A percentile compares a stretch with the other conserved stretches of the same genome.
Evolutionary conservation across 2,888 invertebrate genomes (phyloP).

Genomic region (Orthosia incerta): DNA sequence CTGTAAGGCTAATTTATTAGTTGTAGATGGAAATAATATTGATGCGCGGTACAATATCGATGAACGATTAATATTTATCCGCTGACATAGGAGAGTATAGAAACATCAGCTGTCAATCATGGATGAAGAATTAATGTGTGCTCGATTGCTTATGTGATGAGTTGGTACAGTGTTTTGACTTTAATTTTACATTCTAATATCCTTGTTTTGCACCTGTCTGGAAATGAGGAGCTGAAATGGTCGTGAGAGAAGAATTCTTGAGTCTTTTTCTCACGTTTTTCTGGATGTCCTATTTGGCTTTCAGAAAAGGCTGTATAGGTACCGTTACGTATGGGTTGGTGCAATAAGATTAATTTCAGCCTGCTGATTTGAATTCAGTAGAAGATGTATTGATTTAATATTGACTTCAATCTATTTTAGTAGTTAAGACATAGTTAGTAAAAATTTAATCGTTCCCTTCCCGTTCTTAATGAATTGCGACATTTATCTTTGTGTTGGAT

Average conservation of each 20-base stretch:
- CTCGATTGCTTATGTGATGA: constrained; percentile 62
- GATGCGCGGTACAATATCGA: constrained; percentile 58
- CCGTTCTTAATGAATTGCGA: too few relatives aligned
- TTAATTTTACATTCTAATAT: constrained; percentile 56
- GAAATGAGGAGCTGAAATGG: background rate
- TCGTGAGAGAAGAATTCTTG: background rate
- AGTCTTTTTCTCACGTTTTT: background rate
- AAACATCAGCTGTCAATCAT: constrained; percentile 83
- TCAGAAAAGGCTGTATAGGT: background rate
- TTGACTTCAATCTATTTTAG: background rate
- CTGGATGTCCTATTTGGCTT: background rate
- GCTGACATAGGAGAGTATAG: constrained; percentile 73
- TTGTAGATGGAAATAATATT: constrained; percentile 65
- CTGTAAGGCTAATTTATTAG: constrained; percentile 60
- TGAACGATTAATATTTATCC: constrained; percentile 75
- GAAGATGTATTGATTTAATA: background rate
- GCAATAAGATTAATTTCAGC: too few relatives aligned
- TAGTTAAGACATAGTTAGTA: too few relatives aligned
- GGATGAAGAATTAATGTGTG: constrained; percentile 75
- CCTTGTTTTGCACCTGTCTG: constrained; percentile 32
- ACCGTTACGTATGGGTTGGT: too few relatives aligned
- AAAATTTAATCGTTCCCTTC: too few relatives aligned
- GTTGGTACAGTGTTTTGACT: constrained; percentile 48
- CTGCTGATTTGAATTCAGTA: too few relatives aligned
- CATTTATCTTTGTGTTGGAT: too few relatives aligned